These are phyloP conservation scores for Gallinago undulata DNA, from an alignment of 2,113 vertebrate genomes.

Conservation along the genomic window DNA sequence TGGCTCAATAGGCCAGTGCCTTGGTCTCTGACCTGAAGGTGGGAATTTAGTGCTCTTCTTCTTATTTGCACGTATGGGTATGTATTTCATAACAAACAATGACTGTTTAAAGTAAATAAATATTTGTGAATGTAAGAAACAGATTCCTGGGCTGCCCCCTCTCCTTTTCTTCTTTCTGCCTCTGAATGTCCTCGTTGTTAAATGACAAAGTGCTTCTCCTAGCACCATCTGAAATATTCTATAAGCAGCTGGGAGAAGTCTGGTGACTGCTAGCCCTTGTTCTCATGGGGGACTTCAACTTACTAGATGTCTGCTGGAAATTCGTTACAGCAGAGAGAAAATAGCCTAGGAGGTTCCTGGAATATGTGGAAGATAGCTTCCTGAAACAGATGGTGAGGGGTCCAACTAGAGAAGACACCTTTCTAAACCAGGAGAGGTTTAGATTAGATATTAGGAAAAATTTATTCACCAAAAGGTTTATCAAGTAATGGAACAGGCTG, in stretches of 20 bases:
- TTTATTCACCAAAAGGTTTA: too few relatives aligned
- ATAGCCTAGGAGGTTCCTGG: neutral
- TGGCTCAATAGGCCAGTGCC: neutral
- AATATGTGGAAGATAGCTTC: neutral
- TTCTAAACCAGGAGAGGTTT: too few relatives aligned
- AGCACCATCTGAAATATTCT: neutral
- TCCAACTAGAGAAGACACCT: too few relatives aligned
- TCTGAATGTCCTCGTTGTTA: neutral
- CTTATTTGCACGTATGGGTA: neutral
- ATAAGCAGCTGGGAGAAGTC: neutral
- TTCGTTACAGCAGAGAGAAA: neutral
- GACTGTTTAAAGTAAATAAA: neutral
- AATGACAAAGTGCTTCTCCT: neutral
- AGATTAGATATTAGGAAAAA: too few relatives aligned
- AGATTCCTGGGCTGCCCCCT: neutral
- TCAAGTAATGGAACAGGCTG: too few relatives aligned
- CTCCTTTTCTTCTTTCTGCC: neutral
- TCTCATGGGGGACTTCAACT: neutral
- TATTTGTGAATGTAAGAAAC: neutral
- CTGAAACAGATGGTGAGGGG: neutral
- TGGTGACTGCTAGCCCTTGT: neutral
- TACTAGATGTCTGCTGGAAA: neutral
- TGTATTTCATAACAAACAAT: neutral
- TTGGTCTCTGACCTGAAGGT: neutral
- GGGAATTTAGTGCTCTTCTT: neutral